A percentile compares a stretch with the other conserved stretches of the same genome.
Conservation (phyloP, 2,888 invertebrate genomes). For the Apantesis nais region DNA sequence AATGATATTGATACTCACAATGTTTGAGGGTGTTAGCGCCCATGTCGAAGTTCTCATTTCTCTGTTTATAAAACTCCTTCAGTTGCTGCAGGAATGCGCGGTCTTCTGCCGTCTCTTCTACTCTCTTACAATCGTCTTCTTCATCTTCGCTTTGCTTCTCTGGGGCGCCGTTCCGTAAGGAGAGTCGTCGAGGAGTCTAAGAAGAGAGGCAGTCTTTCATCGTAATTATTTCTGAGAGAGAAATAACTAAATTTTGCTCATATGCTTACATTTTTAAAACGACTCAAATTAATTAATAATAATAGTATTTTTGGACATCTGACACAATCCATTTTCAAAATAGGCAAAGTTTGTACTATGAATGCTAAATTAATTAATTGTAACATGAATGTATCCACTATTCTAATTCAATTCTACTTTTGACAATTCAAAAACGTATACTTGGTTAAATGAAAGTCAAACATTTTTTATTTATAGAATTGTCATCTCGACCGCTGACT, state of each 20-base stretch:
- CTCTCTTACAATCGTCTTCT: slow-evolving; percentile 48
- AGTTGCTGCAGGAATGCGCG: slow-evolving; percentile 66
- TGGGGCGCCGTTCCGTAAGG: slow-evolving; percentile 70
- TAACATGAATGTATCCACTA: too few relatives aligned
- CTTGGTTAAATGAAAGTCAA: too few relatives aligned
- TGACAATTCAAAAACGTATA: too few relatives aligned
- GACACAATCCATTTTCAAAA: too few relatives aligned
- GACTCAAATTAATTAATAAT: not conserved
- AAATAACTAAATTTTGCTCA: not conserved
- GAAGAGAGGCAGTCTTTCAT: slow-evolving; percentile 5
- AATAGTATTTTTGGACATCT: too few relatives aligned
- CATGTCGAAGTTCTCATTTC: slow-evolving; percentile 57
- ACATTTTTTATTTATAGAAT: too few relatives aligned
- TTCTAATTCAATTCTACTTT: too few relatives aligned
- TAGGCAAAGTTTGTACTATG: too few relatives aligned
- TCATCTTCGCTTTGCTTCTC: slow-evolving; percentile 63
- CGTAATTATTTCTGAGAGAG: not conserved
- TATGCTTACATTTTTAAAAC: not conserved
- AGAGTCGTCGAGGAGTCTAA: slow-evolving; percentile 69
- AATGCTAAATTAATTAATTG: too few relatives aligned
- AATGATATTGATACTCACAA: too few relatives aligned
- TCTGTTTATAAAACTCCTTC: slow-evolving; percentile 64
- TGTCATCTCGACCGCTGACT: too few relatives aligned
- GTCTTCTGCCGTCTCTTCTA: slow-evolving; percentile 60
- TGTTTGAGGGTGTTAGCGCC: slow-evolving; percentile 63